Conservation (phyloP, 2,888 invertebrate species). For the Alloscopus bannaensis region DNA sequence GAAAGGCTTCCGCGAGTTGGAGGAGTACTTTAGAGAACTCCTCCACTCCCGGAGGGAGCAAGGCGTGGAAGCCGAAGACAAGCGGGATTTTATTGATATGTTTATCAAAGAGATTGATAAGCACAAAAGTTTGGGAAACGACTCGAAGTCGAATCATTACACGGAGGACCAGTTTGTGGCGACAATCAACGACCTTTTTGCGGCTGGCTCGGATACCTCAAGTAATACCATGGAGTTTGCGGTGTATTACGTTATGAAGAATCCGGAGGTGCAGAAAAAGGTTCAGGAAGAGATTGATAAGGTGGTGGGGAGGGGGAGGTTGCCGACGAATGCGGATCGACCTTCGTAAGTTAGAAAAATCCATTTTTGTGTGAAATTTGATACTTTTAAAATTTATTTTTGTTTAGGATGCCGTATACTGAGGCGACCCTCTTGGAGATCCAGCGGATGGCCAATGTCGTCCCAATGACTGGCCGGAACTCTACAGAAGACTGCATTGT, state of each 20-base stretch:
- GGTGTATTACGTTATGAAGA: slow-evolving; percentile 70
- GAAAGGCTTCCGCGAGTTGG: slow-evolving; percentile 19
- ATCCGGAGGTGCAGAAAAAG: slow-evolving; percentile 71
- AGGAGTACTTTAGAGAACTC: slow-evolving; percentile 39
- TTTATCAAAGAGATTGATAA: slow-evolving; percentile 37
- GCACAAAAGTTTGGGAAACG: slow-evolving; percentile 13
- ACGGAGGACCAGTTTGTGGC: slow-evolving; percentile 42
- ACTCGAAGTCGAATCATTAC: slow-evolving; percentile 24
- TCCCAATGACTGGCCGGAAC: slow-evolving; percentile 45
- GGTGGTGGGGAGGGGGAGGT: slow-evolving; percentile 71
- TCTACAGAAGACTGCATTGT: slow-evolving; percentile 25
- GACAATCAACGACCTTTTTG: slow-evolving; percentile 55
- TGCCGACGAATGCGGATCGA: slow-evolving; percentile 61
- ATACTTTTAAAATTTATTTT: background rate
- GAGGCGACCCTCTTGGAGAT: slow-evolving; percentile 60
- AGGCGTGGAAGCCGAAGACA: slow-evolving; percentile 7
- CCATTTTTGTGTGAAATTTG: background rate
- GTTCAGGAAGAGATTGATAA: slow-evolving; percentile 73
- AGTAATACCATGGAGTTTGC: slow-evolving; percentile 69
- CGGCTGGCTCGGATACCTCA: slow-evolving; percentile 67
- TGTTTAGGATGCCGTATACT: slow-evolving; percentile 56
- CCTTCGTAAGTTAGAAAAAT: background rate
- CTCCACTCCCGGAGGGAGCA: slow-evolving; percentile 23
- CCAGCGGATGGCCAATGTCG: slow-evolving; percentile 60
- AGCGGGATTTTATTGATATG: slow-evolving; percentile 38